Base-by-base conservation (phyloP, 1,140 invertebrate genomes). In the Ceratosolen fusciceps region DNA sequence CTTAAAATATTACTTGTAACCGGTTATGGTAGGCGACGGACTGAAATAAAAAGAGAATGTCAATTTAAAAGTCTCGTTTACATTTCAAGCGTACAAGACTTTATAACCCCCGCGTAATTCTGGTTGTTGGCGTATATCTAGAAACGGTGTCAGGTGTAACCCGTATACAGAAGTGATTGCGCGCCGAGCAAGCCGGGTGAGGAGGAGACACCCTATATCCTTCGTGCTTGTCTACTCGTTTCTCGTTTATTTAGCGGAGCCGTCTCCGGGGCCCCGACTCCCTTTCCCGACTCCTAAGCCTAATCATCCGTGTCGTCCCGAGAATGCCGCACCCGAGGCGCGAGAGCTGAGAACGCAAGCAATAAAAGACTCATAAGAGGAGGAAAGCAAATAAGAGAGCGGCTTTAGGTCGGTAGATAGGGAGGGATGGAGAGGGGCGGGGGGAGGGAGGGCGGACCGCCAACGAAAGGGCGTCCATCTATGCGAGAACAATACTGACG, bases 401-500 rank as follows among this genome's bases (percentile, higher is more conserved):
- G 65, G 43, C 43, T 10, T 21, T 8, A 68, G 31, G 4, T 31
- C 24, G 26, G n/a, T 58, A 29, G 54, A 74, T 7, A 16, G 31
- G 37, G 54, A 70, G 34, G 29, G 29, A 73, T 16, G 73, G 34
- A 56, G 31, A 71, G 29, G 37, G 26, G 9, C 34, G 24, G 56
- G 49, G 24, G 39, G 54, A 21, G 68, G 52, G 29, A 43, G 37
- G 29, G 21, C 1, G 24, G 26, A n/a, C 16, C 34, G 7, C 1
- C 12, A 16, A 12, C 52, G 16, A 12, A 56, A 43, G 47, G 58
- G 77, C 58, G 58, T 79, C 49, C 70, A 67, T 79, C 77, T 79
- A 79, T 73, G 71, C 52, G 73, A 75, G 79, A 80, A 75, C 73
- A 80, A 80, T 80, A 60, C 29, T 31, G 65, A 74, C 70, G 71